These are phyloP conservation scores for Drosophila arawakana DNA, from an alignment of 1,140 invertebrate genomes.

Conservation along the genomic window DNA sequence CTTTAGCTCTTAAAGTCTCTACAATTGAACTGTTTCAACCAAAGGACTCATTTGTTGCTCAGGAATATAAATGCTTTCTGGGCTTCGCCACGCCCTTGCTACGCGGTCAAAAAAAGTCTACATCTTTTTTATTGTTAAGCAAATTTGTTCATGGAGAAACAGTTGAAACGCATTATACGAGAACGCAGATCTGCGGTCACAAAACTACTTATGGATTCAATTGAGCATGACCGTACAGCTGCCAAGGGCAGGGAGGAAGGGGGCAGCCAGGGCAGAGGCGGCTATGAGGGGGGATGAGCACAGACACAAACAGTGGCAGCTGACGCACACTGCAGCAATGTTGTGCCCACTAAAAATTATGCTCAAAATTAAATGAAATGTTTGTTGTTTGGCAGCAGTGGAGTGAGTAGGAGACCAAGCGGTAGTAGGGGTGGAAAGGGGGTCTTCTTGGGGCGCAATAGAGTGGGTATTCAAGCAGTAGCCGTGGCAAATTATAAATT, in stretches of 20 bases:
- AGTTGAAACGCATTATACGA: conserved; percentile 81
- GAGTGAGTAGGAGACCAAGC: neutral
- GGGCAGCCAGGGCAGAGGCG: neutral
- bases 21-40: too few species aligned
- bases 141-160: conserved; percentile 76
- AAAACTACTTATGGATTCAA: conserved; percentile 83
- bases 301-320: conserved; percentile 56
- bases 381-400: conserved; percentile 17
- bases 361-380: conserved; percentile 79
- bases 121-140: conserved; percentile 36
- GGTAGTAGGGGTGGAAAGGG: too few species aligned
- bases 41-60: too few species aligned
- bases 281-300: neutral
- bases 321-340: conserved; percentile 54
- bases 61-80: too few species aligned
- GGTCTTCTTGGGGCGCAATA: too few species aligned
- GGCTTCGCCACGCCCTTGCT: too few species aligned
- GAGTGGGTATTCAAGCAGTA: too few species aligned
- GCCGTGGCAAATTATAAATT: conserved; percentile 74
- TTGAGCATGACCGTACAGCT: conserved; percentile 69
- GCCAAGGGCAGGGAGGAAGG: conserved; percentile 1
- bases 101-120: conserved; percentile 1
- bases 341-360: conserved; percentile 70
- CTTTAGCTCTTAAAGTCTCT: too few species aligned
- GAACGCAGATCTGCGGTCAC: conserved; percentile 80